These are phyloP conservation scores for Sinelater perroti DNA, from an alignment of 2,888 invertebrate genomes.

Conservation along the genomic window DNA sequence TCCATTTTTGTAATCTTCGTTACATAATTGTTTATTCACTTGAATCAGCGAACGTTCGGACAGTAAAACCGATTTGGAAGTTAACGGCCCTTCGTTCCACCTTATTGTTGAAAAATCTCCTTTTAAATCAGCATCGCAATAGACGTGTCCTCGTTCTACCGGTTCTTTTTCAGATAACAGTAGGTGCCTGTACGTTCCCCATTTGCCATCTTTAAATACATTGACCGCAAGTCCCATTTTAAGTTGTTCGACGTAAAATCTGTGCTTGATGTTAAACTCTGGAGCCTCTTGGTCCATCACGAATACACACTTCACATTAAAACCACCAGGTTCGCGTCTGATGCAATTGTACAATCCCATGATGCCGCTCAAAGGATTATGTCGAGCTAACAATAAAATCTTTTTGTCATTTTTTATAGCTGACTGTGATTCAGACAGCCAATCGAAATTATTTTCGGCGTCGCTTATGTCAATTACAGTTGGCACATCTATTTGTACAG, in stretches of 20 bases:
- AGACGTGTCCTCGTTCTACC: slow-evolving; percentile 72
- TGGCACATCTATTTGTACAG: slow-evolving; percentile 60
- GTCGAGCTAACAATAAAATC: slow-evolving; percentile 70
- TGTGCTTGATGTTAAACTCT: slow-evolving; percentile 69
- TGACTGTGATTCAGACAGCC: slow-evolving; percentile 64
- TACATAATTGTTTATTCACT: slow-evolving; percentile 33
- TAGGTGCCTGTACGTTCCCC: slow-evolving; percentile 81
- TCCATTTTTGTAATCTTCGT: neutral
- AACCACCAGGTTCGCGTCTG: slow-evolving; percentile 72
- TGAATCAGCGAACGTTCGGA: slow-evolving; percentile 40
- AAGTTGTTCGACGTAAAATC: slow-evolving; percentile 73
- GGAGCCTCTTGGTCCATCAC: slow-evolving; percentile 71
- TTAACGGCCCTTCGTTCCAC: slow-evolving; percentile 80
- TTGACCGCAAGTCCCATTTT: slow-evolving; percentile 82
- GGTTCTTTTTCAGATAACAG: slow-evolving; percentile 65
- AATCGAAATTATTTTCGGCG: slow-evolving; percentile 56
- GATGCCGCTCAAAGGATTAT: slow-evolving; percentile 78
- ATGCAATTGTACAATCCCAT: slow-evolving; percentile 90
- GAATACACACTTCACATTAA: slow-evolving; percentile 69
- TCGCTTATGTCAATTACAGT: slow-evolving; percentile 63
- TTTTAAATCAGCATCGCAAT: slow-evolving; percentile 76
- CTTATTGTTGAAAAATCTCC: slow-evolving; percentile 87
- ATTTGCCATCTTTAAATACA: slow-evolving; percentile 69
- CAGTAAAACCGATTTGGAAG: slow-evolving; percentile 34
- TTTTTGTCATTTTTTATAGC: slow-evolving; percentile 47